Conservation (phyloP, 2,888 invertebrate species). For the Eupithecia centaureata region DNA sequence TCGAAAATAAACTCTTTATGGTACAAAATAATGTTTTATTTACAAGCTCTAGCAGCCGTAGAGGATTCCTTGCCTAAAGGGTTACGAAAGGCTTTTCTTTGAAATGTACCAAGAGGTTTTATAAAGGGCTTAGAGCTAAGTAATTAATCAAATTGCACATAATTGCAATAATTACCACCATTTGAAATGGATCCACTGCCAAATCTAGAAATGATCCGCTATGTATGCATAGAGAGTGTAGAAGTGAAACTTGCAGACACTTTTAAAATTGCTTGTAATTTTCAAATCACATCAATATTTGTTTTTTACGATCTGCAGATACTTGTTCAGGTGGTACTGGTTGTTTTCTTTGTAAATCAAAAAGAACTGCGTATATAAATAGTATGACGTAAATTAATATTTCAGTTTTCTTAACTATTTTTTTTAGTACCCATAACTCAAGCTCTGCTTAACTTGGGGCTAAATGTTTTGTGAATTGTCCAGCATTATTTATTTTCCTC, state of each 20-base stretch:
- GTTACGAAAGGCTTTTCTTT: neutral
- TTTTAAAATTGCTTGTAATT: neutral
- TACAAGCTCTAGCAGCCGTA: neutral
- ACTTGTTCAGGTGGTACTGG: too few relatives aligned
- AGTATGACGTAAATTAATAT: too few relatives aligned
- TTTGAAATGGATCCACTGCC: constrained; percentile 17
- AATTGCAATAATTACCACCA: constrained; percentile 18
- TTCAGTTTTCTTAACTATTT: too few relatives aligned
- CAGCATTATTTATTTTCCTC: too few relatives aligned
- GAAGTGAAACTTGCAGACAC: neutral
- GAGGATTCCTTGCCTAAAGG: neutral
- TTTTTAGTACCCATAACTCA: too few relatives aligned
- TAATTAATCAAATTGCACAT: constrained; percentile 9
- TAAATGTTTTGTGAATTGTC: too few relatives aligned
- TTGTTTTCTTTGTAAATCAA: too few relatives aligned
- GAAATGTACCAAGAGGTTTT: neutral
- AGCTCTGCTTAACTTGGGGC: too few relatives aligned
- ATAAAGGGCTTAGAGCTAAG: constrained; percentile 1
- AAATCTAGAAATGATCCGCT: constrained; percentile 22
- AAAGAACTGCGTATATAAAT: too few relatives aligned
- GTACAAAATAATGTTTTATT: neutral
- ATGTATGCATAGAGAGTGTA: neutral
- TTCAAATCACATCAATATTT: too few relatives aligned
- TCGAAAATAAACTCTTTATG: neutral
- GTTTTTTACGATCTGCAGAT: too few relatives aligned